Base-by-base conservation (phyloP, 2,113 vertebrate genomes). In the Oceanodroma tethys region DNA sequence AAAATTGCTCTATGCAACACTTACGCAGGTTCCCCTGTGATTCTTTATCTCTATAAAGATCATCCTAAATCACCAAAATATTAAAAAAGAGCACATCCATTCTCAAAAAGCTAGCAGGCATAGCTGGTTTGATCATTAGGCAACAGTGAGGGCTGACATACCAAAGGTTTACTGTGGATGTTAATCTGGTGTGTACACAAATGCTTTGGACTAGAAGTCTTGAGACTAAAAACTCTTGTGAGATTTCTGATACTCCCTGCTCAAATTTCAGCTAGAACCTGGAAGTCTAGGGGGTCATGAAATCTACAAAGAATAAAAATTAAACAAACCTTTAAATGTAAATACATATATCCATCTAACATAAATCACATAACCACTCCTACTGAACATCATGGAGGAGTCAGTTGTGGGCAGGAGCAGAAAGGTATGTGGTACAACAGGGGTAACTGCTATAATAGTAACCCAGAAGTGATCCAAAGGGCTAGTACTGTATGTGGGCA, bases 361-460 rank as follows among this genome's bases (percentile, higher is more conserved):
- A 26, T 2, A 45, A 85, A 60, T 66, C 87, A 48, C 65, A 25
- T 32, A 50, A 16, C 5, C 34, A 8, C 38, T 66, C 42, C 48
- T 38, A 8, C 0, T 6, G 48, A 70, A 34, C 42, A 6, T 11
- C 2, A 1, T 1, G 17, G 45, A 45, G 26, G 34, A 42, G 50
- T 25, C 52, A 30, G 67, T 16, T 66, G 74, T 3, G 3, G 56
- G 56, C 53, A 86, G 71, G 38, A 75, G 40, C 19, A 91, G 50
- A 15, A 34, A 26, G 38, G 22, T 29, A 6, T 2, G 56, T 3
- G 68, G 10, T 76, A 13, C 82, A 56, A 2, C 7, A 45, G 79
- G 60, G 43, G 36, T 1, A 38, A 22, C 30, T 81, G 81, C 72
- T 86, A 4, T 17, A 56, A 18, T 1, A 22, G 48, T 5, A 42